Percentiles rank a stretch among this genome's conserved stretches.
Conservation (phyloP, 2,888 invertebrate species). For the Trissonchulus sp. region DNA sequence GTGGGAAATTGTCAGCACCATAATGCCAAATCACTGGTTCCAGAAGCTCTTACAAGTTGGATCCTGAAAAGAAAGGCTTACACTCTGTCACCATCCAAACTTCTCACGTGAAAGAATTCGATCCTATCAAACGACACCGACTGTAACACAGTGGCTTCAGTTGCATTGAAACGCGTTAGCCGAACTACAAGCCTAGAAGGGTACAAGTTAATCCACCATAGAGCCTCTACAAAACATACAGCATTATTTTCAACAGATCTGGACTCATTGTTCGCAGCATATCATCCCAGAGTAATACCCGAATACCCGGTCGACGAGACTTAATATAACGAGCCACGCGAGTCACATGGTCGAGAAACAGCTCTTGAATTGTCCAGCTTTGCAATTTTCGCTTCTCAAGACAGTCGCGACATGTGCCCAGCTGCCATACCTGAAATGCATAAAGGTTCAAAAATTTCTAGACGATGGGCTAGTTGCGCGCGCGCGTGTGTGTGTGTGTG, state of each 20-base stretch:
- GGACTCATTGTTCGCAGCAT: not conserved
- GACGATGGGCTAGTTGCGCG: no score
- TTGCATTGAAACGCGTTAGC: no score
- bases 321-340: not conserved
- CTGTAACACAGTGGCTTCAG: no score
- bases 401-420: not conserved
- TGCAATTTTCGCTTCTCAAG: not conserved
- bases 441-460: no score
- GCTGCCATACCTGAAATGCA: not conserved
- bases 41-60: not conserved
- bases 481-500: no score
- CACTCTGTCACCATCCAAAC: no score
- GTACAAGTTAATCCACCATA: not conserved
- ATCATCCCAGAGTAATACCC: not conserved
- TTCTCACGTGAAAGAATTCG: no score
- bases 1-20: not conserved
- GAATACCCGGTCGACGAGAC: not conserved
- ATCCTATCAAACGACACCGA: no score
- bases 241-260: not conserved
- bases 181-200: no score
- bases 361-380: not conserved
- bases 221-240: not conserved
- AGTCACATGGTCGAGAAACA: not conserved
- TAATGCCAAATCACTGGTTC: slow-evolving; percentile 4
- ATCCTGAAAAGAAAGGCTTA: not conserved